Base-by-base conservation (phyloP, 2,888 invertebrate species). In the Melanargia galathea region DNA sequence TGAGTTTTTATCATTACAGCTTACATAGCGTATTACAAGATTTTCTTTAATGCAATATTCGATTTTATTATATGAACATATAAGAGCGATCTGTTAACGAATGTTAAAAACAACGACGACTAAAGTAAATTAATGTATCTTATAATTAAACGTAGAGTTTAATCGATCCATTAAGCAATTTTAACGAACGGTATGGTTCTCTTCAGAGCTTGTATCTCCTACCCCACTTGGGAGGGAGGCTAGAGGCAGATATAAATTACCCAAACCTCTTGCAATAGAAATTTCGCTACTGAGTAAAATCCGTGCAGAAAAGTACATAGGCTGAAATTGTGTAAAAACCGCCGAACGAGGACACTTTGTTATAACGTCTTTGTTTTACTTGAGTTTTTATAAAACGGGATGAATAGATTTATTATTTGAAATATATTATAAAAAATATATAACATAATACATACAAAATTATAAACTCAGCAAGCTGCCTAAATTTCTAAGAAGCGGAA, bases 221-320 rank as follows among this genome's bases (percentile, higher is more conserved):
- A 76, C 74, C 73, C 72, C 67, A 72, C 73, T 72, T 71, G 68
- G 69, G 71, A 73, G 77, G 70, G 81, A 78, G 78, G 80, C 73
- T 77, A 81, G 82, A 81, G 86, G 88, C 86, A 83, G 89, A 84
- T 89, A 90, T 90, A 90, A 90, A 90, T 89, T 90, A 88, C 89
- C 88, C 82, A 84, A 86, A 83, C 83, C 86, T 86, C 81, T 80
- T 80, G 83, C 86, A 84, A 86, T 86, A 85, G 83, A 86, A 87
- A 84, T 87, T 86, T 83, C 83, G 80, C 78, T 80, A 79, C 81
- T 79, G 77, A 83, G 82, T 81, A 79, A 80, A 82, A 77, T 81
- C 80, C 60, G 52, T 49, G 83, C 80, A 81, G 78, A 84, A 86
- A 87, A 86, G 83, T 86, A 86, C 80, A 80, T 81, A 83, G 84